Base-by-base conservation (phyloP, 2,888 invertebrate genomes). In the Plutella xylostella region DNA sequence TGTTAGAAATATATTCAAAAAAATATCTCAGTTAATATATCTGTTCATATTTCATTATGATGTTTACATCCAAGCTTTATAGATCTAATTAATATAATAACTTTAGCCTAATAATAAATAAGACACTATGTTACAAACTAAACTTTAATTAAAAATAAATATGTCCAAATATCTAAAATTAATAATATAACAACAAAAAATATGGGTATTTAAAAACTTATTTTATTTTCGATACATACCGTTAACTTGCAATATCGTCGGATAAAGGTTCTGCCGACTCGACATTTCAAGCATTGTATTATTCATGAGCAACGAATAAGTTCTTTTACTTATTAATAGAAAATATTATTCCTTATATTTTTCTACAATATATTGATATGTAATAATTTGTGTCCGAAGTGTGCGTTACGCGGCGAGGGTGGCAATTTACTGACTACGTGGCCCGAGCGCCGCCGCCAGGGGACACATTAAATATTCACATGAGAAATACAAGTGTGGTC, bases 251-350 rank as follows among this genome's bases (percentile, higher is more conserved):
- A 43, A 12, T 12, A 79, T 72, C 6, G 73, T 69, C 0, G 79
- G 78, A 50, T 80, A 68, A 44, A 82, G 60, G 40, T 76, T 65
- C 40, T 77, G 76, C 9, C 80, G 63, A 49, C 78, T 79, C 1
- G 80, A 72, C 80, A 82, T 80, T 56, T 80, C 79, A 3, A 74
- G 48, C 55, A 75, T 67, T 15, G 39, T 44, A 31, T 19, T n/a
- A 28, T 37, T 20, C n/a, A 18, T n/a, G 19, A 37, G 6, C 9
- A 37, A 18, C n/a, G n/a, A n/a, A n/a, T n/a, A n/a, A n/a, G n/a
- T n/a, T n/a, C n/a, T n/a, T n/a, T n/a, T n/a, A n/a, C n/a, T n/a
- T n/a, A 37, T 20, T 12, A 18, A 4, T 3, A 12, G 37, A 11
- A 1, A 19, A 45, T 3, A 42, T 40, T 3, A 6, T 40, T 40